Evolutionary conservation across 2,888 invertebrate species (phyloP), one percentile per base, ranked within the genome.

Genomic region (Deilephila porcellus): DNA sequence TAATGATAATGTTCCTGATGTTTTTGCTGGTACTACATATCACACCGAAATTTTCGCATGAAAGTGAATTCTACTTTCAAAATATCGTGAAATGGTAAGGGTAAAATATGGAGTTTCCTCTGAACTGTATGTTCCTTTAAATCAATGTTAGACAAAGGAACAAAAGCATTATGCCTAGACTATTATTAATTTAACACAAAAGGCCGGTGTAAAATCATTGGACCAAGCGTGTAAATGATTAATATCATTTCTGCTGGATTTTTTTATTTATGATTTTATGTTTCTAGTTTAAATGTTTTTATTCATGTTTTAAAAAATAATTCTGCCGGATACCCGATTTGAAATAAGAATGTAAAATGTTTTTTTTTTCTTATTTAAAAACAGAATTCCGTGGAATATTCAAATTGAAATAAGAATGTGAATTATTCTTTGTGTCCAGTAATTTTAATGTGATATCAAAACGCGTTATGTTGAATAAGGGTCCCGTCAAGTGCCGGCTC

Each of bases 401-500:
- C 8, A n/a, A 59, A 59, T n/a, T 8, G 20, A 8, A 59, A n/a
- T 8, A 20, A 59, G n/a, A 59, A n/a, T 8, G 11, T 52, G 45
- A 14, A 67, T 20, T 25, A 25, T 52, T 20, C 25, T 52, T 17
- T 19, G 14, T 45, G 64, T 20, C 45, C 14, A 52, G 64, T 64
- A 64, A 67, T 52, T 67, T 67, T 25, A 14, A 67, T 67, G 25
- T 17, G 14, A 67, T 52, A 52, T 67, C 67, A 67, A 52, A 67
- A 67, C 17, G 59, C 34, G 32, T 71, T 71, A 59, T 56, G 4
- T 14, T 71, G 70, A 56, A 71, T 34, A 72, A 32, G 52, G 53
- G 72, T 63, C 34, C 56, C 25, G 45, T 17, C 67, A 20, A 52
- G 45, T 67, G 67, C 45, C 67, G 45, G 67, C 67, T 67, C 67